Evolutionary conservation across 2,797 vertebrate species (phyloP), one percentile per base, ranked within the genome.

Genomic region (Sphenodon punctatus): DNA sequence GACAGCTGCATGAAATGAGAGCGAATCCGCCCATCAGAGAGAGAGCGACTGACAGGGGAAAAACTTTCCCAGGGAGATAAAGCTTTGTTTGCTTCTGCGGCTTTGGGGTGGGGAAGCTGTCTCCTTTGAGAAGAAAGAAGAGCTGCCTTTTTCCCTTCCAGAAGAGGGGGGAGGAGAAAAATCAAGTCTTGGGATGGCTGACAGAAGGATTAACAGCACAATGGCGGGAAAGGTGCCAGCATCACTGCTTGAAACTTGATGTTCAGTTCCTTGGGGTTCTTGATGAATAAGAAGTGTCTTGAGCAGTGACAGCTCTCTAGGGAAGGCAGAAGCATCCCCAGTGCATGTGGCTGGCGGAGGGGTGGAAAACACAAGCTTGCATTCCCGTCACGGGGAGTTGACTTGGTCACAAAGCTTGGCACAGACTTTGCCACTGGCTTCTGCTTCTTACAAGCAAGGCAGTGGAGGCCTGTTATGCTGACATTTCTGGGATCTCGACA

Each of bases 61-160:
- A 78, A 41, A 13, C 41, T 86, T 82, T 80, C 55, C 53, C 69
- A 80, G 32, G 13, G n/a, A 39, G 32, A 67, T 73, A 75, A 82
- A 72, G n/a, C 20, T 30, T 23, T 65, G 55, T 59, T 70, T 49
- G 58, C 42, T 59, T 59, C 53, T 59, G 53, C 51, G 30, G 20
- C 39, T n/a, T 49, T 55, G 2, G 49, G 42, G 14, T 58, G 36
- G 22, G 64, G 48, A 42, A 15, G 22, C n/a, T 11, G 39, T 36
- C n/a, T 20, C 30, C 51, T 67, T 41, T 5, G 58, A 43, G 38
- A 19, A 41, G 17, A 41, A 49, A 23, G 56, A 5, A 38, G 25
- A 49, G 19, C 41, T 39, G 51, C n/a, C 20, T n/a, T 49, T 41
- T 30, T 45, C 58, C 22, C 22, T 53, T 56, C 71, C n/a, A 27